Evolutionary conservation across 1,140 invertebrate genomes (phyloP).

Genomic region (Drosophila jambulina): DNA sequence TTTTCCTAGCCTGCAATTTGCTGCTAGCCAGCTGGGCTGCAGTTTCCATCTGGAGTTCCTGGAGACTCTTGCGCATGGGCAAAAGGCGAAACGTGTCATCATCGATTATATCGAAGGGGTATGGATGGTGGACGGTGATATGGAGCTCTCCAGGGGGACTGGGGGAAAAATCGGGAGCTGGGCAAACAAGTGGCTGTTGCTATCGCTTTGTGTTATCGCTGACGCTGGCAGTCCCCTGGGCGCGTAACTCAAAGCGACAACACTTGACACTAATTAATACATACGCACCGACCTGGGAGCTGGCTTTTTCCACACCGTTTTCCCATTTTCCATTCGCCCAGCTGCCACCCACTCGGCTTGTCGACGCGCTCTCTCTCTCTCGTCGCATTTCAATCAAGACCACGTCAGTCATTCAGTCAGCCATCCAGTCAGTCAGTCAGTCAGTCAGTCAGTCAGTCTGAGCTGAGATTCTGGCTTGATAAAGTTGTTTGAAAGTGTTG

Average conservation of each 20-base stretch:
- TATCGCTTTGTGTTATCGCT: slow-evolving; percentile 77
- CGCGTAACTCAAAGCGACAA: slow-evolving; percentile 83
- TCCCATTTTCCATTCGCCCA: slow-evolving; percentile 15
- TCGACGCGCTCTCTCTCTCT: slow-evolving; percentile 4
- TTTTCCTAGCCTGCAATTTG: slow-evolving; percentile 61
- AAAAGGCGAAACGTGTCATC: slow-evolving; percentile 79
- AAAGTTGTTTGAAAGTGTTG: slow-evolving; percentile 83
- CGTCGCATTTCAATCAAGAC: slow-evolving; percentile 81
- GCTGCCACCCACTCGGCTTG: slow-evolving; percentile 72
- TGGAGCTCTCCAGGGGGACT: background rate
- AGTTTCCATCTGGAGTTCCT: slow-evolving; percentile 16
- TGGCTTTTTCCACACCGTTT: slow-evolving; percentile 8
- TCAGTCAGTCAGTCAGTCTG: slow-evolving; percentile 37
- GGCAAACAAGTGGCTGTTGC: slow-evolving; percentile 69
- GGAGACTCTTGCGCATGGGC: slow-evolving; percentile 62
- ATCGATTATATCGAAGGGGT: slow-evolving; percentile 63
- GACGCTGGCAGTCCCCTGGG: slow-evolving; percentile 65
- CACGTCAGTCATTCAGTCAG: slow-evolving; percentile 67
- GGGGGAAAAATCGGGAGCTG: slow-evolving; percentile 6
- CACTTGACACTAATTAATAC: slow-evolving; percentile 84
- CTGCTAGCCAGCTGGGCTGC: slow-evolving; percentile 32
- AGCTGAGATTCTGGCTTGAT: slow-evolving; percentile 72
- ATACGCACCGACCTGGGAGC: slow-evolving; percentile 66
- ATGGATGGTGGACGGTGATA: background rate
- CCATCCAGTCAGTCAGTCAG: slow-evolving; percentile 44